Base-by-base conservation (phyloP, 1,140 invertebrate genomes). In the Aphidius ervi region DNA sequence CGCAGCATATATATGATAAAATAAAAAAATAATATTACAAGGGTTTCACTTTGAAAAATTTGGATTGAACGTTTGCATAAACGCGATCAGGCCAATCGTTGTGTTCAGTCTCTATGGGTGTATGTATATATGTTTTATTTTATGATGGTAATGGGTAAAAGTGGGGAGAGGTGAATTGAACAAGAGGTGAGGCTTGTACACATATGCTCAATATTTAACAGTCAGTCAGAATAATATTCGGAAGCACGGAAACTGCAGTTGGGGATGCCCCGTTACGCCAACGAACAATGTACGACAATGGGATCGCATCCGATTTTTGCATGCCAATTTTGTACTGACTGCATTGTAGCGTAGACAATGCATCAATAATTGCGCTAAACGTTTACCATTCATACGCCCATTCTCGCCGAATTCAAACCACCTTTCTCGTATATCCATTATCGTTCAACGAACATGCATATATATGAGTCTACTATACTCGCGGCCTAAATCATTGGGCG, bases 341-440 rank as follows among this genome's bases (percentile, higher is more conserved):
- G 74, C 74, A 78, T 78, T 78, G 76, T 78, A 64, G 68, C 69
- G 73, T 76, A 77, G 76, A 78, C 76, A 78, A 78, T 78, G 74
- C 74, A 65, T 67, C 76, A 76, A 78, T 77, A 78, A 78, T 78
- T 78, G 75, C 76, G 75, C 75, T 78, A 76, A 77, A 78, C 74
- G 75, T 69, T 68, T 68, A 72, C 74, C 70, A 78, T 78, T 77
- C 75, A 78, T 78, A 74, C 73, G 73, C 74, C 70, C 71, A 75
- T 74, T 78, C 76, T 68, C 23, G 66, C 70, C 73, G 69, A 72
- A 78, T 77, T 78, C 75, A 77, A 76, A 76, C 74, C 74, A 69
- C 73, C 74, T 76, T 74, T 76, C 73, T 62, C 61, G 50, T 68
- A 70, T 76, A 75, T 75, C 74, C 76, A 78, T 78, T 78, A 78